phyloP scores from a whole-genome alignment of 2,797 vertebrate species.

The Sebastes nivosus region DNA sequence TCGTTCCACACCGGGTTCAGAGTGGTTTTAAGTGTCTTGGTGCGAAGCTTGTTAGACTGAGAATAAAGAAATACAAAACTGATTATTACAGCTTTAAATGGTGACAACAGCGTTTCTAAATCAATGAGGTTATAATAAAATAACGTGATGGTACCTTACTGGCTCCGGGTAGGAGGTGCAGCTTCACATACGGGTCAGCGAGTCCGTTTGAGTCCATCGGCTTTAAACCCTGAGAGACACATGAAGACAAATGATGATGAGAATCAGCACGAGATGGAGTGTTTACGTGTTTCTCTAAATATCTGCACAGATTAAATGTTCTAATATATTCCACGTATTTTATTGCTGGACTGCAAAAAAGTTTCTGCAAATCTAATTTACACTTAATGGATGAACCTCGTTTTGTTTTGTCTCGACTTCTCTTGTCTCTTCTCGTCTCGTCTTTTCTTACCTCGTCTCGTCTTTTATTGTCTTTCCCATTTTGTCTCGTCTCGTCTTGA shows the following conservation, averaged over 20 bases:
- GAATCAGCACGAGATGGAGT: background rate
- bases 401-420: background rate
- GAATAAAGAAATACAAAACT: background rate
- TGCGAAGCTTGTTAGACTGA: conserved; percentile 94
- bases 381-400: background rate
- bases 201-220: conserved; percentile 97
- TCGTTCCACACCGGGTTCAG: conserved; percentile 93
- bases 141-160: conserved; percentile 88
- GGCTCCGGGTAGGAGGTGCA: conserved; percentile 94
- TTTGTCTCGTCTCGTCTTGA: too few relatives aligned
- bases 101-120: background rate
- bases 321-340: background rate
- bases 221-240: conserved; percentile 88
- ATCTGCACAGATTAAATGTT: background rate
- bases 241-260: background rate
- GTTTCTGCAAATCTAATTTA: background rate
- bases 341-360: background rate
- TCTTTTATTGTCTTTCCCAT: background rate
- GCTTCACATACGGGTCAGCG: conserved; percentile 95
- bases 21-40: conserved; percentile 93
- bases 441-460: background rate
- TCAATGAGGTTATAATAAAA: background rate
- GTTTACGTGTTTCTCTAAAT: background rate
- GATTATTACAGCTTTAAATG: background rate
- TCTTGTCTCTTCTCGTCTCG: background rate